Evolutionary conservation across 2,797 vertebrate genomes (phyloP).

Genomic region (Morelia viridis): DNA sequence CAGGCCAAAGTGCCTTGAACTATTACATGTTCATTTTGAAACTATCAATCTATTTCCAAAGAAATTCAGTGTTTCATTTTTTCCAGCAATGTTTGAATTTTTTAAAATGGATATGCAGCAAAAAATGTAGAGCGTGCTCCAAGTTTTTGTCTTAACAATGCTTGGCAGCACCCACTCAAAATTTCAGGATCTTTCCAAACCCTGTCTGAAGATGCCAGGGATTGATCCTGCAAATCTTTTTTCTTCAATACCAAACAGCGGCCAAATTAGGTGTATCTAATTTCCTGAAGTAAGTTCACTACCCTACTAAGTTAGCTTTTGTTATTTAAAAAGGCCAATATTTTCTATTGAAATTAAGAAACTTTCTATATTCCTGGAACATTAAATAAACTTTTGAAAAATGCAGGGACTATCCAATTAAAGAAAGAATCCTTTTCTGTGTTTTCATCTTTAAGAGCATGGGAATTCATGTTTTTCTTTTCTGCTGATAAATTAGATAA

Average conservation of each 20-base stretch:
- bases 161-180: background rate
- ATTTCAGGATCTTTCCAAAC: background rate
- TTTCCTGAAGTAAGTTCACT: background rate
- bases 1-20: background rate
- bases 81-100: background rate
- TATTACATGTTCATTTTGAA: background rate
- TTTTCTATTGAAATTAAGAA: background rate
- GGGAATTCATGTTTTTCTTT: background rate
- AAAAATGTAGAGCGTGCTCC: background rate
- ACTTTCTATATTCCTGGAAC: background rate
- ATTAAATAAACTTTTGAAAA: background rate
- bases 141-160: background rate
- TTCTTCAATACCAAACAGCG: background rate
- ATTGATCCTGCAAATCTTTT: background rate
- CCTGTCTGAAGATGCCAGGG: background rate
- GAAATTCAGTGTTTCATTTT: background rate
- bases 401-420: background rate
- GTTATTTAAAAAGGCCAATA: background rate
- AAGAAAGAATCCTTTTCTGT: background rate
- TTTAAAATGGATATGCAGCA: background rate
- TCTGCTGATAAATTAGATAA: background rate
- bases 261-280: background rate
- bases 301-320: background rate
- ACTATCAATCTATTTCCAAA: background rate
- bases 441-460: background rate